Percentiles rank a stretch among this genome's conserved stretches.
phyloP scores from a whole-genome alignment of 2,888 invertebrate species.

The Crematogaster levior region DNA sequence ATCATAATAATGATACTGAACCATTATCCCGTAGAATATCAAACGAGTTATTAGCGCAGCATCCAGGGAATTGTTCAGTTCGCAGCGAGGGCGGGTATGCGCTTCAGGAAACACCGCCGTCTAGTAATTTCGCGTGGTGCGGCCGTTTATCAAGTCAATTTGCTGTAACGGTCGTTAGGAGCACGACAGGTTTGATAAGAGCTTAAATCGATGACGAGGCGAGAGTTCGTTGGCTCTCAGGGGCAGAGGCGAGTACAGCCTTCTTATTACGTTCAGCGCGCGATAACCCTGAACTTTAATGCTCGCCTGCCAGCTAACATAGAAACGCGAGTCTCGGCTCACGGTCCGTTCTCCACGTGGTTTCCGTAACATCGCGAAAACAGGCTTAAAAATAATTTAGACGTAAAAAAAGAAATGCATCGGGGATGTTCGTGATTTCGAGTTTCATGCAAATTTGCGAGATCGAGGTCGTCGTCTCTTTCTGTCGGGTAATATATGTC shows the following conservation, averaged over 20 bases:
- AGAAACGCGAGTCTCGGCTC: conserved; percentile 52
- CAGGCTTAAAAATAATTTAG: conserved; percentile 63
- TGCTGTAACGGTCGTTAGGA: conserved; percentile 50
- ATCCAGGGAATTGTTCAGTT: conserved; percentile 42
- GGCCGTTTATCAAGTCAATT: conserved; percentile 49
- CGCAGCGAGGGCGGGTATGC: not conserved
- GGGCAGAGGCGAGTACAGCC: conserved; percentile 9
- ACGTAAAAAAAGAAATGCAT: conserved; percentile 54
- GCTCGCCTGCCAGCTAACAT: conserved; percentile 54
- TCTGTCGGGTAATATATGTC: not conserved
- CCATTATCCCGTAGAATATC: conserved; percentile 39
- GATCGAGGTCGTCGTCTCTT: conserved; percentile 26
- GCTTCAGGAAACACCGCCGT: not conserved
- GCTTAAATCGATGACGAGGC: conserved; percentile 54
- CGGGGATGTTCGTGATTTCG: conserved; percentile 15
- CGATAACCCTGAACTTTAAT: conserved; percentile 70
- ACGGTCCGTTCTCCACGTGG: not conserved
- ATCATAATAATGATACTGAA: not conserved
- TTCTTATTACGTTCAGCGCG: conserved; percentile 65
- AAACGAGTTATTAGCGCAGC: conserved; percentile 35
- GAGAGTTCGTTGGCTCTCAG: conserved; percentile 59
- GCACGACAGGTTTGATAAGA: conserved; percentile 57
- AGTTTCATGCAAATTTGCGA: conserved; percentile 22
- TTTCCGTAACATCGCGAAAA: not conserved
- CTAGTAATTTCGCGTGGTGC: conserved; percentile 37